Evolutionary conservation across 1,140 invertebrate species (phyloP).

Genomic region (Schlechtendalia chinensis): DNA sequence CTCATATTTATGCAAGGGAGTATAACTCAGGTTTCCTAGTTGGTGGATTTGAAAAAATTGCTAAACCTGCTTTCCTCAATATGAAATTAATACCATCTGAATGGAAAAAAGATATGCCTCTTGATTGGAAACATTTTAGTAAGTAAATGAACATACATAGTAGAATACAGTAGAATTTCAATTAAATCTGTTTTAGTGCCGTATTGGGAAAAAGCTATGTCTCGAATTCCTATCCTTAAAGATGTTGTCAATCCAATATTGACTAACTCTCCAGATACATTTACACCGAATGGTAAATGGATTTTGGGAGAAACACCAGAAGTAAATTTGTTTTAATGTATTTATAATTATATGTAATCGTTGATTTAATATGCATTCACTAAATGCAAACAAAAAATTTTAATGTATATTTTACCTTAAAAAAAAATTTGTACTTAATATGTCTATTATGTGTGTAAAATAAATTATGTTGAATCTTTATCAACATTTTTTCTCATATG

Average conservation of each 20-base stretch:
- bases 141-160: constrained; percentile 51
- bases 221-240: constrained; percentile 67
- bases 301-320: constrained; percentile 73
- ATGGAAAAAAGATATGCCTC: constrained; percentile 60
- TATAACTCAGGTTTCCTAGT: constrained; percentile 62
- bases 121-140: constrained; percentile 69
- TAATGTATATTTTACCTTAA: too few species aligned
- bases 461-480: too few species aligned
- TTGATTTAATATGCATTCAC: too few species aligned
- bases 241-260: constrained; percentile 62
- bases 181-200: constrained; percentile 54
- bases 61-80: constrained; percentile 66
- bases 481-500: too few species aligned
- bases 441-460: too few species aligned
- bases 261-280: constrained; percentile 72
- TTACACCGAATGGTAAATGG: constrained; percentile 71
- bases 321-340: constrained; percentile 56
- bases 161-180: neutral
- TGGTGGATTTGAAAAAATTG: constrained; percentile 68
- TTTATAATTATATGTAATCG: neutral
- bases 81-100: constrained; percentile 61
- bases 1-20: constrained; percentile 53
- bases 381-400: too few species aligned
- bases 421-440: too few species aligned
- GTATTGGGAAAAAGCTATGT: constrained; percentile 64